phyloP scores from a whole-genome alignment of 2,797 vertebrate species.

The Phylloscopus collybita region DNA sequence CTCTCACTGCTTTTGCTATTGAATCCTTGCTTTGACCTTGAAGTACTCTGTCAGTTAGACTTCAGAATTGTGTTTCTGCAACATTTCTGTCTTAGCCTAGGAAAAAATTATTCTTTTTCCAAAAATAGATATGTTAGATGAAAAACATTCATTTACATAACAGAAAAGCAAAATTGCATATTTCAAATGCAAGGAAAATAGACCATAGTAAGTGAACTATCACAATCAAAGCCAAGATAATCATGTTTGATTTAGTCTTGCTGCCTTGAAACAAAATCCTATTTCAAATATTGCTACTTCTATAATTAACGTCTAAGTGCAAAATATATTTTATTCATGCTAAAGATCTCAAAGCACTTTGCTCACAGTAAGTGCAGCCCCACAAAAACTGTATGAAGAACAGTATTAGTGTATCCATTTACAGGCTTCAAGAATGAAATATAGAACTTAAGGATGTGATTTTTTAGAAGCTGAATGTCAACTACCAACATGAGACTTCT shows the following conservation, averaged over 20 bases:
- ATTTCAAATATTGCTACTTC: conserved; percentile 58
- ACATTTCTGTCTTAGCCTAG: background rate
- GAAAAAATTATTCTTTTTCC: conserved; percentile 11
- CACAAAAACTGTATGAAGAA: background rate
- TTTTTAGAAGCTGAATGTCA: background rate
- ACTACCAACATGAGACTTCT: background rate
- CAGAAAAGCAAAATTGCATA: conserved; percentile 48
- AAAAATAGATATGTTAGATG: conserved; percentile 47
- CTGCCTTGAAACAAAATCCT: conserved; percentile 45
- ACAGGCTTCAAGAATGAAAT: background rate
- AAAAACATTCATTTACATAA: conserved; percentile 60
- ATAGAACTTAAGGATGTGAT: background rate
- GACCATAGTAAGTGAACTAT: conserved; percentile 45
- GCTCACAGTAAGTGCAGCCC: background rate
- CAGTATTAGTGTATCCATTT: background rate
- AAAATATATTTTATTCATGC: conserved; percentile 60
- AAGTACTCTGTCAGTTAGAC: background rate
- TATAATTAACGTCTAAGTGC: conserved; percentile 50
- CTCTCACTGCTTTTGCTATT: background rate
- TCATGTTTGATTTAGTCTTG: conserved; percentile 55
- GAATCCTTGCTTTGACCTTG: background rate
- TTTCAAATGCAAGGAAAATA: conserved; percentile 42
- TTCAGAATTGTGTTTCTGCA: conserved; percentile 18
- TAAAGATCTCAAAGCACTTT: conserved; percentile 44
- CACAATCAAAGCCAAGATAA: conserved; percentile 61